phyloP scores from a whole-genome alignment of 2,888 invertebrate species.

The Congeria kusceri region DNA sequence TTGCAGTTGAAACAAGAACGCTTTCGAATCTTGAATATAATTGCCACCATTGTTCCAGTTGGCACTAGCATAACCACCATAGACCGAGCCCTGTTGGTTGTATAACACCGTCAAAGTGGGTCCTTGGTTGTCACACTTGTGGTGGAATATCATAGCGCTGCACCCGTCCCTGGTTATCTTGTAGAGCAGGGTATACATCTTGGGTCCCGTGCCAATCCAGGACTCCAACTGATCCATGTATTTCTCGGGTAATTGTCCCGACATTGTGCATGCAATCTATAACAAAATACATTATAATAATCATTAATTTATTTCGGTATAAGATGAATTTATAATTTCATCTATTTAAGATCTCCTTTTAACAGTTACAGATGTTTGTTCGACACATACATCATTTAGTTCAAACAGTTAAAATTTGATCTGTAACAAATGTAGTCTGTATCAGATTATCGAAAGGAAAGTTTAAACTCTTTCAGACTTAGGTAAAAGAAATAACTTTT shows the following conservation, averaged over 20 bases:
- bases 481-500: too few species aligned
- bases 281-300: too few species aligned
- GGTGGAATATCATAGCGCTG: slow-evolving; percentile 55
- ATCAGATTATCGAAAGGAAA: too few species aligned
- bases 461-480: too few species aligned
- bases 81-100: slow-evolving; percentile 58
- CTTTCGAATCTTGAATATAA: slow-evolving; percentile 40
- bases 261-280: slow-evolving; percentile 6
- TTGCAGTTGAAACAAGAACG: slow-evolving; percentile 62
- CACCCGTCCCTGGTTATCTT: slow-evolving; percentile 59
- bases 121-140: slow-evolving; percentile 66
- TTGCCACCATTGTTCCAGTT: slow-evolving; percentile 48
- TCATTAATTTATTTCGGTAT: too few species aligned
- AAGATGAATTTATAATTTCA: too few species aligned
- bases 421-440: too few species aligned
- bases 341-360: too few species aligned
- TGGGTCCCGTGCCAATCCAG: slow-evolving; percentile 57
- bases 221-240: slow-evolving; percentile 53
- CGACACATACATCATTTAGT: too few species aligned
- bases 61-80: slow-evolving; percentile 34
- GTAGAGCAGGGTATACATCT: slow-evolving; percentile 56
- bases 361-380: too few species aligned
- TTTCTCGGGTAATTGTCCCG: slow-evolving; percentile 5
- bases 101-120: slow-evolving; percentile 65
- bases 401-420: too few species aligned